Evolutionary conservation across 2,888 invertebrate species (phyloP).

Genomic region (Andrena haemorrhoa): DNA sequence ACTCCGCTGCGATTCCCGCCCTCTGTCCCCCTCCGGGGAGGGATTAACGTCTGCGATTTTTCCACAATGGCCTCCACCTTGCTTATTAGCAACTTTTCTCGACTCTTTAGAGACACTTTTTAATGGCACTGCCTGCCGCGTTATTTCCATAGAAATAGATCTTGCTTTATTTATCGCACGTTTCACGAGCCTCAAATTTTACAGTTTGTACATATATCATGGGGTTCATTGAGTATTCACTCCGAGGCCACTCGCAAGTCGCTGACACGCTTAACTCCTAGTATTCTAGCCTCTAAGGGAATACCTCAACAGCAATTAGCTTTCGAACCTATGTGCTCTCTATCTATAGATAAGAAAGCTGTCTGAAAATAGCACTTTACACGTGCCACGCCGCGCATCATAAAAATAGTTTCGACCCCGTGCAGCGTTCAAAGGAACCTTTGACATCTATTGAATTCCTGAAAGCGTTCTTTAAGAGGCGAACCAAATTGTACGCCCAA

Average conservation of each 20-base stretch:
- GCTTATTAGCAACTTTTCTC: neutral
- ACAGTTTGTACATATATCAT: no score
- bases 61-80: neutral
- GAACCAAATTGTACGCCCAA: neutral
- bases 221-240: no score
- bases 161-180: no score
- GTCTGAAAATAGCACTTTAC: neutral
- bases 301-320: no score
- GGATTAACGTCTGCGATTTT: neutral
- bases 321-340: neutral
- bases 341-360: neutral
- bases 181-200: no score
- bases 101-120: neutral
- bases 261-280: no score
- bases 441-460: neutral
- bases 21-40: neutral
- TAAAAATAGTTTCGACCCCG: slow-evolving; percentile 2
- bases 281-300: no score
- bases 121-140: neutral
- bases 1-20: neutral
- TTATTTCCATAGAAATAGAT: no score
- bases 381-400: neutral
- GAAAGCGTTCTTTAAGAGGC: neutral
- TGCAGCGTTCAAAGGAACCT: neutral
- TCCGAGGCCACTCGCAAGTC: no score